These are phyloP conservation scores for Calidris pygmaea DNA, from an alignment of 2,113 vertebrate species.

Conservation along the genomic window DNA sequence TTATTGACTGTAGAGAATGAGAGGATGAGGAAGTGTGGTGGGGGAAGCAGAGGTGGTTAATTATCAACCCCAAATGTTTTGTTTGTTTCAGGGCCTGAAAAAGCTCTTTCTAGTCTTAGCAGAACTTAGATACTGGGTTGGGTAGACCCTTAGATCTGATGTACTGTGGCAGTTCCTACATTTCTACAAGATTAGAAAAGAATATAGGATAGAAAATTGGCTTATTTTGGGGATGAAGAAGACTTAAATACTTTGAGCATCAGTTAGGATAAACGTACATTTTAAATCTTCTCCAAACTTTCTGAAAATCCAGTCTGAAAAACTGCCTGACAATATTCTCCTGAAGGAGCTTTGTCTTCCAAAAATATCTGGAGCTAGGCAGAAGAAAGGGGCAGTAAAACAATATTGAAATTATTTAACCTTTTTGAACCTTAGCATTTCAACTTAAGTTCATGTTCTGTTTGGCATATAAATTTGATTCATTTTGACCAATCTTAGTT, in stretches of 20 bases:
- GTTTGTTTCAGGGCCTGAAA: not conserved
- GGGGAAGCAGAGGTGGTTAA: not conserved
- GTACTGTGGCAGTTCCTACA: not conserved
- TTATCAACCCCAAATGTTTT: not conserved
- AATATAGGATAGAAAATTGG: slow-evolving; percentile 12
- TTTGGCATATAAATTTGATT: not conserved
- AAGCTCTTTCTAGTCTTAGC: not conserved
- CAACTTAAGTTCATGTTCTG: not conserved
- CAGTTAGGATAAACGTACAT: not conserved
- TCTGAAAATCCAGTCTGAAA: not conserved
- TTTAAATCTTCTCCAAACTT: slow-evolving; percentile 10
- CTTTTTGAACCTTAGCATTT: not conserved
- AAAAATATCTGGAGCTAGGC: not conserved
- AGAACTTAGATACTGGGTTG: not conserved
- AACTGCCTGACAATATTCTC: not conserved
- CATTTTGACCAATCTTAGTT: not conserved
- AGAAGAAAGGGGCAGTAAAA: not conserved
- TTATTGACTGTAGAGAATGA: not conserved
- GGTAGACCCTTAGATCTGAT: not conserved
- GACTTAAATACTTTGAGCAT: slow-evolving; percentile 6
- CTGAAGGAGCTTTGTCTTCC: not conserved
- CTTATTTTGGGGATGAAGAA: not conserved
- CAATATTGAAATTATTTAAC: not conserved
- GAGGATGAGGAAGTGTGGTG: not conserved
- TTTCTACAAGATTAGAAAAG: not conserved